A percentile compares a stretch with the other conserved stretches of the same genome.
Conservation (phyloP, 2,113 vertebrate genomes). For the Actenoides hombroni region DNA sequence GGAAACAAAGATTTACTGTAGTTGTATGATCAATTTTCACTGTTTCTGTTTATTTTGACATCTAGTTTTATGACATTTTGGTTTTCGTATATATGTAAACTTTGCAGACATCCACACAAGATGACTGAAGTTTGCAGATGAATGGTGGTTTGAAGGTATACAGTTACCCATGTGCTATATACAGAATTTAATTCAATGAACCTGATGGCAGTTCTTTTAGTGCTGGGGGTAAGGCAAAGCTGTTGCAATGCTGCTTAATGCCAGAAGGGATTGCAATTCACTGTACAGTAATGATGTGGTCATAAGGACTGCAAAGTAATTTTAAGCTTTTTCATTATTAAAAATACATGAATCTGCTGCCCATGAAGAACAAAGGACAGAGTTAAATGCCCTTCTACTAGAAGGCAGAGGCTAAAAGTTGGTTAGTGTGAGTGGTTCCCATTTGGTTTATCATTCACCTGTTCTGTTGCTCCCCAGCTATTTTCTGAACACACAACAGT, state of each 20-base stretch:
- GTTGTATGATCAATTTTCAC: not conserved
- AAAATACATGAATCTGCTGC: not conserved
- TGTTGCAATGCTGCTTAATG: not conserved
- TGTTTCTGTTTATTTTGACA: not conserved
- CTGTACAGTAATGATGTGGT: not conserved
- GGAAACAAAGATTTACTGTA: not conserved
- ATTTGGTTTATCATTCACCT: not conserved
- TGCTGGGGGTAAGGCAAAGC: not conserved
- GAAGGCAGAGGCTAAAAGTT: not conserved
- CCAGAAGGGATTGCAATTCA: not conserved
- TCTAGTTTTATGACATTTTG: not conserved
- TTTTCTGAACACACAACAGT: not conserved
- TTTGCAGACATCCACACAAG: not conserved
- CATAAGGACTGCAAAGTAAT: not conserved
- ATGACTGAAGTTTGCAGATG: not conserved
- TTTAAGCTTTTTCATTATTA: not conserved
- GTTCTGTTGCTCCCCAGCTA: not conserved
- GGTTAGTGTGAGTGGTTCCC: not conserved
- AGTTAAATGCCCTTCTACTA: not conserved
- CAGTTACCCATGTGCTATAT: not conserved
- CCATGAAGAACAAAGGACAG: not conserved
- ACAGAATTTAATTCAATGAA: not conserved
- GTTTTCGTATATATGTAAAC: not conserved
- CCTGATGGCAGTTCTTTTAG: not conserved
- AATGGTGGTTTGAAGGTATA: not conserved